Conservation (phyloP, 2,113 vertebrate genomes). For the Lasiurus cinereus region DNA sequence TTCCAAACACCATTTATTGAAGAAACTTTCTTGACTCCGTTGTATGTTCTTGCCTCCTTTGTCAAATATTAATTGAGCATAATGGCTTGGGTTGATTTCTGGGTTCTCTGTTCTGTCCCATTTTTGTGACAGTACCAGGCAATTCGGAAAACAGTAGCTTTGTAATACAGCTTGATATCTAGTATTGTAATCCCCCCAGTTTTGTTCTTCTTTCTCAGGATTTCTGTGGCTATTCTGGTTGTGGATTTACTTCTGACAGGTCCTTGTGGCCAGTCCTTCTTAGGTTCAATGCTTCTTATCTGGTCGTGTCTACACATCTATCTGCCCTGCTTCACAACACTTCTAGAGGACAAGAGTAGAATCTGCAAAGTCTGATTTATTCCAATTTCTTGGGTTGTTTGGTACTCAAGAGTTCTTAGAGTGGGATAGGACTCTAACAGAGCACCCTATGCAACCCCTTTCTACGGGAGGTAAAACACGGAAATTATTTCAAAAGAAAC, state of each 20-base stretch:
- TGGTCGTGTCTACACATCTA: background rate
- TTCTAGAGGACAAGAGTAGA: background rate
- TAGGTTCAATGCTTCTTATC: background rate
- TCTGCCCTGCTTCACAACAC: background rate
- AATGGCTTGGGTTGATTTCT: too few relatives aligned
- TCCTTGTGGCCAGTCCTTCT: background rate
- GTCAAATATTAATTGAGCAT: too few relatives aligned
- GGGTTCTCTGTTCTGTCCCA: too few relatives aligned
- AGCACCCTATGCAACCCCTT: background rate
- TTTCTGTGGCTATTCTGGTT: background rate
- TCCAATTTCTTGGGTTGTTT: background rate
- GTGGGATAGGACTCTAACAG: background rate
- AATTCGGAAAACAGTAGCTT: too few relatives aligned
- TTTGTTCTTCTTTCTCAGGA: too few relatives aligned
- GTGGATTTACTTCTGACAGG: background rate
- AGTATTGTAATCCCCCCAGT: too few relatives aligned
- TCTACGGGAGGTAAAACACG: background rate
- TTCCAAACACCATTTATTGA: too few relatives aligned
- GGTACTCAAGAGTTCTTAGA: background rate
- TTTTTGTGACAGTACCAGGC: too few relatives aligned
- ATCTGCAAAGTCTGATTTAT: conserved; percentile 14
- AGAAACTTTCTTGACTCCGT: too few relatives aligned
- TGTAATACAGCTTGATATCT: too few relatives aligned
- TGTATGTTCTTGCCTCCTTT: too few relatives aligned
- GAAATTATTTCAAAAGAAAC: background rate